Conservation (phyloP, 1,140 invertebrate genomes). For the Aphis craccivora region DNA sequence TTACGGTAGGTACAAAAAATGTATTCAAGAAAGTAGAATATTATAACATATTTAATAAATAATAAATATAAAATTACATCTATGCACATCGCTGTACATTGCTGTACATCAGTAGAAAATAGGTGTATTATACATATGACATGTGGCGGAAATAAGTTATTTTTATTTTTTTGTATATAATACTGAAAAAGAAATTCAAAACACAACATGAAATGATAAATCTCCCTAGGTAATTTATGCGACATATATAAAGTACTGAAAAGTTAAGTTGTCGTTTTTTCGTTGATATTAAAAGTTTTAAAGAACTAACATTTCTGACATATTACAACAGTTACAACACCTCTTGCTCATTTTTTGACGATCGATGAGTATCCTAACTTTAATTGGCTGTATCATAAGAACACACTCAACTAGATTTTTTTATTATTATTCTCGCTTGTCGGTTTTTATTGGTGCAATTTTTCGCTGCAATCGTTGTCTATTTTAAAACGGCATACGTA, state of each 20-base stretch:
- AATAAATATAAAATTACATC: neutral
- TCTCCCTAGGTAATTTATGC: neutral
- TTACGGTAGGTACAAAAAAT: too few species aligned
- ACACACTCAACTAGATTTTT: neutral
- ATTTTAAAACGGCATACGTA: neutral
- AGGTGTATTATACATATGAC: neutral
- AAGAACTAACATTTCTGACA: conserved; percentile 9
- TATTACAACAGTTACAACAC: neutral
- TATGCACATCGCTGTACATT: neutral
- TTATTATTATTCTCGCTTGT: neutral
- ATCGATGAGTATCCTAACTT: neutral
- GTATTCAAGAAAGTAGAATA: neutral
- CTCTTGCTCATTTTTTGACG: neutral
- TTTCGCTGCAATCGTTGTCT: neutral
- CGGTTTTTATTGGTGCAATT: neutral
- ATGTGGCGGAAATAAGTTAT: neutral
- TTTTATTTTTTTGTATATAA: neutral
- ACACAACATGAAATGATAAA: neutral
- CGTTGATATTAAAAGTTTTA: conserved; percentile 9
- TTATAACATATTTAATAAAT: neutral
- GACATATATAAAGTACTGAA: neutral
- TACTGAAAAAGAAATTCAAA: neutral
- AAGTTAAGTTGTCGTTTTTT: neutral
- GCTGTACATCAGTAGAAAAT: neutral
- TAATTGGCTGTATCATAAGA: neutral